phyloP scores from a whole-genome alignment of 1,140 invertebrate genomes.

The Camponotus pennsylvanicus region DNA sequence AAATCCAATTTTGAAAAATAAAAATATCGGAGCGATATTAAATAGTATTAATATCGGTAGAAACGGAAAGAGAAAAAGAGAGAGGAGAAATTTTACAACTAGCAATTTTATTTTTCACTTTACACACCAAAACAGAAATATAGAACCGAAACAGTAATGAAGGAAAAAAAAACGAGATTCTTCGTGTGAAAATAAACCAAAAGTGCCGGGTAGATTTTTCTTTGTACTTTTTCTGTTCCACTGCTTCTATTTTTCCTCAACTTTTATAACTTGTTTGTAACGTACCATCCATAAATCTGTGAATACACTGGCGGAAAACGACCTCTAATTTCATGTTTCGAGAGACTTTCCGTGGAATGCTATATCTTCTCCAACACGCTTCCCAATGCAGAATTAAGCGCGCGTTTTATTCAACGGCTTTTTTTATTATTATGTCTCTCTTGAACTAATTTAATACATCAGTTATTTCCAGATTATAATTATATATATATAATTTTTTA shows the following conservation, averaged over 20 bases:
- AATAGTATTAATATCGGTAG: not conserved
- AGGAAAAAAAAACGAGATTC: not conserved
- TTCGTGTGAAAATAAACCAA: slow-evolving; percentile 1
- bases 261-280: slow-evolving; percentile 33
- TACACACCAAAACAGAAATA: not conserved
- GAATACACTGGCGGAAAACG: slow-evolving; percentile 12
- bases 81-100: not conserved
- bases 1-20: slow-evolving; percentile 34
- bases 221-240: not conserved
- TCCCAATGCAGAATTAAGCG: not conserved
- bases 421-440: slow-evolving; percentile 2
- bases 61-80: too few relatives aligned
- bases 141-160: not conserved
- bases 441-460: not conserved
- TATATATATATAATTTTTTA: not conserved
- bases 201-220: not conserved
- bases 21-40: not conserved
- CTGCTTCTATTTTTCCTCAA: not conserved
- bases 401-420: slow-evolving; percentile 1
- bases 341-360: not conserved
- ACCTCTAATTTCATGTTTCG: slow-evolving; percentile 34
- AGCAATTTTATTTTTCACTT: not conserved
- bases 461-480: not conserved
- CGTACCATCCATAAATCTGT: slow-evolving; percentile 5
- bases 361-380: not conserved